phyloP scores from a whole-genome alignment of 2,888 invertebrate species.

The Pristionchus japonicus region DNA sequence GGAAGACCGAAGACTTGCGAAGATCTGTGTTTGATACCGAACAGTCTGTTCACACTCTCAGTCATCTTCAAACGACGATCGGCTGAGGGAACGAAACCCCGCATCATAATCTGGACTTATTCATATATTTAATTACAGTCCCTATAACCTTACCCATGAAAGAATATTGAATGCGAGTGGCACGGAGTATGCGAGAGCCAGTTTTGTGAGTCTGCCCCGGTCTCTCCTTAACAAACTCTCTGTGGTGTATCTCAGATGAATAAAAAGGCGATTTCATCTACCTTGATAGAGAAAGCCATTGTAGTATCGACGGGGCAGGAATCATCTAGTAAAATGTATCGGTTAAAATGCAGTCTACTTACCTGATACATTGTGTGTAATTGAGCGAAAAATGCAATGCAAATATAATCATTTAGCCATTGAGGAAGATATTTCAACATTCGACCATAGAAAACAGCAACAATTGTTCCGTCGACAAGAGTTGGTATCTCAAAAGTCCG shows the following conservation, averaged over 20 bases:
- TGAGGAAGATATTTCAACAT: too few species aligned
- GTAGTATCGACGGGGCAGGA: not conserved
- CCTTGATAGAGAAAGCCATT: not conserved
- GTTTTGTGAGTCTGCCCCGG: not conserved
- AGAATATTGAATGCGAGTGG: not conserved
- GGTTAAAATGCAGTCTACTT: too few species aligned
- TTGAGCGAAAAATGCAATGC: too few species aligned
- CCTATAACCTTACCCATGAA: not conserved
- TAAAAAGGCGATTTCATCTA: too few species aligned
- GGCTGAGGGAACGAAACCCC: not conserved
- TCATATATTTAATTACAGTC: not conserved
- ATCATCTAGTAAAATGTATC: not conserved
- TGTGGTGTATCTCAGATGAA: too few species aligned
- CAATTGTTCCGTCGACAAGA: too few species aligned
- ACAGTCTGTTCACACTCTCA: not conserved
- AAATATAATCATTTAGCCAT: too few species aligned
- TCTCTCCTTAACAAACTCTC: too few species aligned
- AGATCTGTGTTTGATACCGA: not conserved
- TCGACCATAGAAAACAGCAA: too few species aligned
- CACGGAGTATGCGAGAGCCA: not conserved
- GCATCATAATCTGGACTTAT: not conserved
- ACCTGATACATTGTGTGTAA: not conserved
- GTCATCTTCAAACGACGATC: not conserved
- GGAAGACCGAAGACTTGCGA: not conserved
- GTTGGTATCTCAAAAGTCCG: too few species aligned